Percentiles rank a stretch among this genome's conserved stretches.
These are phyloP conservation scores for Lophura nycthemera DNA, from an alignment of 2,113 vertebrate genomes.

Conservation along the genomic window DNA sequence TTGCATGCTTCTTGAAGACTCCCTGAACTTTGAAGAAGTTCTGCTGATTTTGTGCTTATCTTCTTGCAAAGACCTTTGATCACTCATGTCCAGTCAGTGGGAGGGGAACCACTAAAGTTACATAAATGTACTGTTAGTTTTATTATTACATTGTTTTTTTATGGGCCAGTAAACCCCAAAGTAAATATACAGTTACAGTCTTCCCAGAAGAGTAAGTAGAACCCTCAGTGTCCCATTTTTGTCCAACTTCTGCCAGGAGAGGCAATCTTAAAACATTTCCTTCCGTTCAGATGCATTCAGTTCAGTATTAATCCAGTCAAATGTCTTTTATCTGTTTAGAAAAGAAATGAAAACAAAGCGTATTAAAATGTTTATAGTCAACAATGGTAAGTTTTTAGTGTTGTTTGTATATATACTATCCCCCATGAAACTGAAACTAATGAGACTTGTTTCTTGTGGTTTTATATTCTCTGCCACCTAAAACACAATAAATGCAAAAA, in stretches of 20 bases:
- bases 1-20: conserved; percentile 89
- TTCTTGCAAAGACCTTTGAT: conserved; percentile 83
- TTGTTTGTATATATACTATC: neutral
- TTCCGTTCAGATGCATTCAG: conserved; percentile 15
- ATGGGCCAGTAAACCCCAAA: neutral
- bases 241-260: neutral
- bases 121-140: conserved; percentile 56
- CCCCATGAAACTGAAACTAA: neutral
- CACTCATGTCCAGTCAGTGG: conserved; percentile 83
- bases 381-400: neutral
- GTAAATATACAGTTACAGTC: neutral
- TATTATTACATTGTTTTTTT: conserved; percentile 77
- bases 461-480: neutral
- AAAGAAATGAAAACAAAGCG: neutral
- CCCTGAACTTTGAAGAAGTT: conserved; percentile 82
- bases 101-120: conserved; percentile 63
- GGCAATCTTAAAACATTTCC: neutral
- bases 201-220: conserved; percentile 12
- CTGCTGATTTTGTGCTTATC: conserved; percentile 84
- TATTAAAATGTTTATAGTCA: conserved; percentile 28
- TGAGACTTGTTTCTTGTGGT: neutral
- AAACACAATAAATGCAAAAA: neutral
- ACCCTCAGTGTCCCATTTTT: conserved; percentile 30
- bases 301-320: neutral
- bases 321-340: conserved; percentile 59